Conservation (phyloP, 2,797 vertebrate species). For the Merluccius polli region DNA sequence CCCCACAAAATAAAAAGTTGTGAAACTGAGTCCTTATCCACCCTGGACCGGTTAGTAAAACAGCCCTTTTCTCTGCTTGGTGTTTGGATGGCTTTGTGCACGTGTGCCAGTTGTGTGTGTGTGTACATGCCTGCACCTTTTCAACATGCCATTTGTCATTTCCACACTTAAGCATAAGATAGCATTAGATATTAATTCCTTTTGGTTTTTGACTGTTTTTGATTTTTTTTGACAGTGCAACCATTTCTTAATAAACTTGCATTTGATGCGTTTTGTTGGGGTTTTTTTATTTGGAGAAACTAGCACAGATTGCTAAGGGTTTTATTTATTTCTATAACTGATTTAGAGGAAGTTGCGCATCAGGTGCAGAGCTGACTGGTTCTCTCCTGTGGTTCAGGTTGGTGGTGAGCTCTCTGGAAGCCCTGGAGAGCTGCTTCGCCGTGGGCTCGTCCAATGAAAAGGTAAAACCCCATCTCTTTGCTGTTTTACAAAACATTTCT, state of each 20-base stretch:
- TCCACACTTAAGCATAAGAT: slow-evolving; percentile 22
- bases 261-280: slow-evolving; percentile 44
- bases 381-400: slow-evolving; percentile 75
- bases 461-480: slow-evolving; percentile 66
- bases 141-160: slow-evolving; percentile 61
- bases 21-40: slow-evolving; percentile 99
- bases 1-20: slow-evolving; percentile 86
- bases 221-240: slow-evolving; percentile 11
- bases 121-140: slow-evolving; percentile 55
- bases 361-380: slow-evolving; percentile 29
- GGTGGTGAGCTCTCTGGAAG: slow-evolving; percentile 97
- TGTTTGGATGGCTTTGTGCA: slow-evolving; percentile 69
- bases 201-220: background rate
- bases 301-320: slow-evolving; percentile 37
- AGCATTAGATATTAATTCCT: background rate
- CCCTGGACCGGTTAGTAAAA: slow-evolving; percentile 99
- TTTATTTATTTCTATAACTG: slow-evolving; percentile 18
- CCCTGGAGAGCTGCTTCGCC: slow-evolving; percentile 97
- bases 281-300: slow-evolving; percentile 45
- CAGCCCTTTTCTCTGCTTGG: slow-evolving; percentile 82
- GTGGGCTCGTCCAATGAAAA: slow-evolving; percentile 91
- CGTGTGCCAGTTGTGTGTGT: slow-evolving; percentile 46
- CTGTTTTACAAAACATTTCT: background rate
- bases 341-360: background rate
- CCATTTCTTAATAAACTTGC: slow-evolving; percentile 45